These are phyloP conservation scores for Chrysoperla carnea DNA, from an alignment of 1,140 invertebrate genomes.

Conservation along the genomic window DNA sequence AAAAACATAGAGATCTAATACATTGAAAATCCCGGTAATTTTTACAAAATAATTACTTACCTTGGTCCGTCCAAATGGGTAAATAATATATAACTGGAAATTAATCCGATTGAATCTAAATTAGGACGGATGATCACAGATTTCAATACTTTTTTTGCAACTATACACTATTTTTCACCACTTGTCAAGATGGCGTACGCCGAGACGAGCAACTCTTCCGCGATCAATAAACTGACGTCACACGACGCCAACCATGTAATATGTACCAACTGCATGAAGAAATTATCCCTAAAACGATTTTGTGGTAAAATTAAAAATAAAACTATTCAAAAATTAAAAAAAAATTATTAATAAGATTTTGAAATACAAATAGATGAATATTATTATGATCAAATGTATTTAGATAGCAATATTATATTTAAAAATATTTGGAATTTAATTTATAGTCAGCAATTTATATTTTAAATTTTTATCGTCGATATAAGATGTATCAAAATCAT, in stretches of 20 bases:
- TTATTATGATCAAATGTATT: too few relatives aligned
- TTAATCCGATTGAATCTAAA: conserved; percentile 29
- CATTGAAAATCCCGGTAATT: conserved; percentile 6
- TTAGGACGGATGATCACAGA: conserved; percentile 33
- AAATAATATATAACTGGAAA: conserved; percentile 37
- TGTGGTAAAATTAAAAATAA: neutral
- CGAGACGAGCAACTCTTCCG: conserved; percentile 19
- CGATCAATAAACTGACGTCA: conserved; percentile 46
- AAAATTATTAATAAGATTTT: too few relatives aligned
- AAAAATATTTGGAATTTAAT: too few relatives aligned
- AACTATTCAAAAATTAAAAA: too few relatives aligned
- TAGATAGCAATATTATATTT: too few relatives aligned
- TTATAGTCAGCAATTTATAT: too few relatives aligned
- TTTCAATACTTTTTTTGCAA: conserved; percentile 23
- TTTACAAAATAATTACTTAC: conserved; percentile 24
- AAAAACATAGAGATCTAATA: conserved; percentile 13
- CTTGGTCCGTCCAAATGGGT: conserved; percentile 54
- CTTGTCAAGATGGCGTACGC: conserved; percentile 25
- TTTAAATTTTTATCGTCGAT: too few relatives aligned
- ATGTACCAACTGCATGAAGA: neutral
- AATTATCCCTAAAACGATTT: neutral
- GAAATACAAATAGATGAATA: too few relatives aligned
- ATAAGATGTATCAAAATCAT: too few relatives aligned
- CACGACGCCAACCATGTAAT: conserved; percentile 7
- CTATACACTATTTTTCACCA: conserved; percentile 16